A percentile compares a stretch with the other conserved stretches of the same genome.
phyloP scores from a whole-genome alignment of 2,888 invertebrate species.

The Hoplodrina ambigua region DNA sequence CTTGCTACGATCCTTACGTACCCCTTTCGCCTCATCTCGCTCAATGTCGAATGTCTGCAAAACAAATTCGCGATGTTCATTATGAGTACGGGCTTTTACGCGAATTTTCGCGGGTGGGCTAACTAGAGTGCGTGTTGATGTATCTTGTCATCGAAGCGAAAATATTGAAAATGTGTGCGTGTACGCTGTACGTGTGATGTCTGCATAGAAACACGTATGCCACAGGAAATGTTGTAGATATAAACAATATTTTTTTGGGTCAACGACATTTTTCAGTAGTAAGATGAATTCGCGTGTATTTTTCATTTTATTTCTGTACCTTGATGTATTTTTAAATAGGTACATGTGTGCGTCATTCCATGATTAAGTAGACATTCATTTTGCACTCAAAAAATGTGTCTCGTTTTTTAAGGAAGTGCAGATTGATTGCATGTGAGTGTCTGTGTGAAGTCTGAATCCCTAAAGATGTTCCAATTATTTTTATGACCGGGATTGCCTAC shows the following conservation, averaged over 20 bases:
- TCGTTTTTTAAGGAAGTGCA: constrained; percentile 17
- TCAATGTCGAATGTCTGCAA: too few species aligned
- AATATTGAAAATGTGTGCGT: neutral
- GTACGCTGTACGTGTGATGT: neutral
- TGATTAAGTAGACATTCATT: constrained; percentile 40
- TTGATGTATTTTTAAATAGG: constrained; percentile 44
- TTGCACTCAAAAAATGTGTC: constrained; percentile 20
- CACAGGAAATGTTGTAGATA: constrained; percentile 33
- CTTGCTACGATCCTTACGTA: too few species aligned
- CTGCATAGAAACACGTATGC: neutral
- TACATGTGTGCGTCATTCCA: constrained; percentile 54
- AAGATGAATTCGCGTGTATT: constrained; percentile 44
- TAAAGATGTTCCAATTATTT: constrained; percentile 21
- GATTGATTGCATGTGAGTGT: constrained; percentile 21
- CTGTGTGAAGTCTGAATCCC: neutral
- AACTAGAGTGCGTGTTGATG: constrained; percentile 35
- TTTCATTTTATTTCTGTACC: constrained; percentile 37
- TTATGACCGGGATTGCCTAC: neutral
- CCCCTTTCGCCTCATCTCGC: too few species aligned
- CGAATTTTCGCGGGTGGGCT: neutral
- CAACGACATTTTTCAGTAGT: constrained; percentile 39
- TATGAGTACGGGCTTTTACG: too few species aligned
- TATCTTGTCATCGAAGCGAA: constrained; percentile 33
- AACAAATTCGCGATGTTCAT: too few species aligned
- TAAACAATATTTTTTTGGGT: constrained; percentile 37